These are phyloP conservation scores for Sarcophaga rosellei DNA, from an alignment of 2,888 invertebrate species.

Conservation along the genomic window DNA sequence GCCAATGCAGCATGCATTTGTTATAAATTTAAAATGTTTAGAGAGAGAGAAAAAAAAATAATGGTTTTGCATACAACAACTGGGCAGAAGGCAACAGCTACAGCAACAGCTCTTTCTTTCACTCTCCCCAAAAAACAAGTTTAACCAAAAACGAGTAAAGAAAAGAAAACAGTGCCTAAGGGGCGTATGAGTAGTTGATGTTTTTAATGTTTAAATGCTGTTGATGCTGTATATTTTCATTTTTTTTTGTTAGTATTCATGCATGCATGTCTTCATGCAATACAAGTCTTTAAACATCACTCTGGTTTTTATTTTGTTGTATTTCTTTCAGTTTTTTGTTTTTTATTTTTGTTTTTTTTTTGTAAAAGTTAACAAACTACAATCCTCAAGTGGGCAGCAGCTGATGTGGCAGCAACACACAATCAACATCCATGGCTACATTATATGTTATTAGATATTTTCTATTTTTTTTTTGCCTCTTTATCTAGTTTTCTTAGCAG, in stretches of 20 bases:
- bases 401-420: constrained; percentile 44
- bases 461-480: background rate
- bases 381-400: constrained; percentile 65
- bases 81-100: background rate
- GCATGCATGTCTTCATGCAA: constrained; percentile 50
- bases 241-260: constrained; percentile 17
- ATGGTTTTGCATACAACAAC: too few relatives aligned
- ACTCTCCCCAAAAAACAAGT: background rate
- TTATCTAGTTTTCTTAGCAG: constrained; percentile 23
- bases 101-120: background rate
- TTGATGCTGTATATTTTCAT: background rate
- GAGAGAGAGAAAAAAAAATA: too few relatives aligned
- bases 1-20: background rate
- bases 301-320: constrained; percentile 28
- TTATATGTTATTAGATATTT: constrained; percentile 32
- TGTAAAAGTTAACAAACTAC: constrained; percentile 63
- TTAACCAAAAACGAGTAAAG: background rate
- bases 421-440: constrained; percentile 20
- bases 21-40: background rate
- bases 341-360: background rate
- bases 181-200: constrained; percentile 44
- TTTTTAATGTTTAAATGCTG: constrained; percentile 32
- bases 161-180: constrained; percentile 28
- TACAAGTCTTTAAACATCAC: constrained; percentile 49
- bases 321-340: background rate